Evolutionary conservation across 2,797 vertebrate species (phyloP), one percentile per base, ranked within the genome.

Genomic region (Hypotaenidia okinawae): DNA sequence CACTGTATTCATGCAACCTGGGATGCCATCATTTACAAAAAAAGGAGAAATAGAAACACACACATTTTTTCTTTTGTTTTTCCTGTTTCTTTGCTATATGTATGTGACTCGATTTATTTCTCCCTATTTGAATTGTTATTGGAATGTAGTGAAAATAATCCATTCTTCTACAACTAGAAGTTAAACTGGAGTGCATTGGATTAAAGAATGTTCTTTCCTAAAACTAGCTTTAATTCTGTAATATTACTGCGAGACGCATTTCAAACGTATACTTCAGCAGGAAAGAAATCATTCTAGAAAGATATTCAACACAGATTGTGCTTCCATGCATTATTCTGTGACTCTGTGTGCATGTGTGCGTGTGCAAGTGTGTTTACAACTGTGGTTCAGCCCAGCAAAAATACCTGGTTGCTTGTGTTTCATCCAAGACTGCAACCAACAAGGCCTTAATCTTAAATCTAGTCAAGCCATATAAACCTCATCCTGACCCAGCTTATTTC

Each of bases 171-270:
- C 4, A 84, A 52, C 0, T 62, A 24, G 18, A 87, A 55, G 52
- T 43, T 54, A 62, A 95, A 76, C 19, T 54, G 21, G 11, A 79
- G 22, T 54, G 41, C 37, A 85, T 83, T 93, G 41, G 41, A 85
- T 86, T 93, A 41, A 58, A 66, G 22, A 87, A 84, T 0, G 5
- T 32, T 68, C 57, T 73, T 93, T 87, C 59, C 51, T 59, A 87
- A 83, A 82, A 87, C 17, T 61, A 54, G 30, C 69, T 93, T 85
- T 66, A 73, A 83, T 62, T 76, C 45, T 62, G 28, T 28, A 47
- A 70, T 21, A 17, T 54, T 69, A 54, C 15, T 51, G 41, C 25
- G 54, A 32, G 55, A 33, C 30, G 33, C 21, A 64, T 83, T 89
- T 79, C 51, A 85, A 68, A 83, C 14, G 5, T 35, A n/a, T 33